These are phyloP conservation scores for Gulo gulo DNA, from an alignment of 2,113 vertebrate species.

Conservation along the genomic window DNA sequence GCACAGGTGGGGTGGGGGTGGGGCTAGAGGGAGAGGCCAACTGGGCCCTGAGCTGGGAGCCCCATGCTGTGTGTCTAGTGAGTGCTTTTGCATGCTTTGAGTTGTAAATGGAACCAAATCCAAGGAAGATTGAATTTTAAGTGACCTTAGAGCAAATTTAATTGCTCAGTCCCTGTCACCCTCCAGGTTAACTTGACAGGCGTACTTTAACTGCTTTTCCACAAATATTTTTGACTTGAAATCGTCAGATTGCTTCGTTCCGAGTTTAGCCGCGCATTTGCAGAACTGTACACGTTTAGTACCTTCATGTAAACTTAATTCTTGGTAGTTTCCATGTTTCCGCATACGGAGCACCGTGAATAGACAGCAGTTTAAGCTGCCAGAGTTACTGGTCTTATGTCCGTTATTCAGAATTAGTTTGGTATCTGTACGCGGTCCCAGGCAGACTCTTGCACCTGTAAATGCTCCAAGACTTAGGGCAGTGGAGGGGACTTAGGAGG, in stretches of 20 bases:
- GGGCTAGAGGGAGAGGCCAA: not conserved
- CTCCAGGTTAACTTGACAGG: not conserved
- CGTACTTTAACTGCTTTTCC: not conserved
- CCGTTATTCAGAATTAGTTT: constrained; percentile 14
- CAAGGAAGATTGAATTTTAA: not conserved
- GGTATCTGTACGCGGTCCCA: constrained; percentile 59
- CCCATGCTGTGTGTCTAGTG: constrained; percentile 33
- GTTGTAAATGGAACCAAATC: not conserved
- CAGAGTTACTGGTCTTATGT: not conserved
- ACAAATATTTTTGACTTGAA: not conserved
- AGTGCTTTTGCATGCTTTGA: constrained; percentile 43
- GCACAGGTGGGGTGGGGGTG: not conserved
- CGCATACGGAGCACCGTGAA: not conserved
- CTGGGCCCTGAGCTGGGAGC: rapidly evolving
- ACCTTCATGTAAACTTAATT: not conserved
- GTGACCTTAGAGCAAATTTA: not conserved
- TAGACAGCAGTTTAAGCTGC: not conserved
- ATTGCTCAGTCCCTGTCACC: not conserved
- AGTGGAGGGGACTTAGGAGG: not conserved
- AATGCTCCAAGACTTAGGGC: not conserved
- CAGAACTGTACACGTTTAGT: not conserved
- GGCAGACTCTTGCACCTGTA: not conserved
- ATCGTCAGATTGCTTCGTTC: not conserved
- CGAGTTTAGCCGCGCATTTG: not conserved
- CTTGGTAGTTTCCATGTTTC: not conserved